phyloP scores from a whole-genome alignment of 1,140 invertebrate genomes.

The Diabrotica undecimpunctata region DNA sequence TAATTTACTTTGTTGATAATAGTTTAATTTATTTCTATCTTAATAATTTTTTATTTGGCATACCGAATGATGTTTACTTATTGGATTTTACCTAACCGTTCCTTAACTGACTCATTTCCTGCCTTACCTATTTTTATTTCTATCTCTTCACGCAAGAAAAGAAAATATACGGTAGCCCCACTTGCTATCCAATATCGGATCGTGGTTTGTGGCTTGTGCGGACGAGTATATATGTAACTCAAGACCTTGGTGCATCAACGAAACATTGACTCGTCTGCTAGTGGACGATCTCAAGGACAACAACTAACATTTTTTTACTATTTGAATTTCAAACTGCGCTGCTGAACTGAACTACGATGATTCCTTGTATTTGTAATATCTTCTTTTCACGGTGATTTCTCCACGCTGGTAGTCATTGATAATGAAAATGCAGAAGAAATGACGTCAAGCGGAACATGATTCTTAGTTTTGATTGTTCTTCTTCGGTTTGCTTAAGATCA shows the following conservation, averaged over 20 bases:
- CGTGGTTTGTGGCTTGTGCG: too few relatives aligned
- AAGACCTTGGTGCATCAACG: constrained; percentile 1
- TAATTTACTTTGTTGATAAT: too few relatives aligned
- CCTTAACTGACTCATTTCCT: too few relatives aligned
- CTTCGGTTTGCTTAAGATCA: too few relatives aligned
- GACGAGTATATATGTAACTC: not conserved
- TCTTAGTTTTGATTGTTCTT: not conserved
- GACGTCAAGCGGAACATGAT: not conserved
- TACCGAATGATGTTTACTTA: too few relatives aligned
- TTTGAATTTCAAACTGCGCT: not conserved
- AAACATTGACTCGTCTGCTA: not conserved
- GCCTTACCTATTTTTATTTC: too few relatives aligned
- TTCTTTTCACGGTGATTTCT: constrained; percentile 1
- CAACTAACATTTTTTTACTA: not conserved
- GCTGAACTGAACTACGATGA: not conserved
- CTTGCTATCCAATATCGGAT: too few relatives aligned
- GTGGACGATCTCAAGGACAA: not conserved
- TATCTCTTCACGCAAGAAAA: too few relatives aligned
- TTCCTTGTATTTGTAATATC: not conserved
- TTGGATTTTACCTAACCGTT: too few relatives aligned
- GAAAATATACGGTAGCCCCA: too few relatives aligned
- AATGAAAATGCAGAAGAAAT: not conserved
- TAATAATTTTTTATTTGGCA: too few relatives aligned
- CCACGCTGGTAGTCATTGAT: not conserved
- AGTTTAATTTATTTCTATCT: too few relatives aligned